Conservation (phyloP, 2,888 invertebrate species). For the Stenurella melanura region DNA sequence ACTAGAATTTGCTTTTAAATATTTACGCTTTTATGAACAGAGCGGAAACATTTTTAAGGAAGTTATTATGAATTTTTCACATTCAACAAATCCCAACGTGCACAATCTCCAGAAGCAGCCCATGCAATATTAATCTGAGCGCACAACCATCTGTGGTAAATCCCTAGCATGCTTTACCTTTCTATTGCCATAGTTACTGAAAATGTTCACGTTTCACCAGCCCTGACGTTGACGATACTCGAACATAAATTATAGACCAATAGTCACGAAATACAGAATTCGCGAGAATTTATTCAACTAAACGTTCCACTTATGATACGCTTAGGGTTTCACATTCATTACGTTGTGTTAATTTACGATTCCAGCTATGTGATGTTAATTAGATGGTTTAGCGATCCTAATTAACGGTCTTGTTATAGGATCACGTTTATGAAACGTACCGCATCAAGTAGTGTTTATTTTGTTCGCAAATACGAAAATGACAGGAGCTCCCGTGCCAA, state of each 20-base stretch:
- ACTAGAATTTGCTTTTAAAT: too few relatives aligned
- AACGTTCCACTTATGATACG: neutral
- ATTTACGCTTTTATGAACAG: too few relatives aligned
- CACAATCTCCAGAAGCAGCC: too few relatives aligned
- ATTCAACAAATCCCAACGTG: too few relatives aligned
- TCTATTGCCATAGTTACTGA: slow-evolving; percentile 17
- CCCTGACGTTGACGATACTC: neutral
- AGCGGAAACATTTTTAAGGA: too few relatives aligned
- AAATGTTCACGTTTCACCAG: slow-evolving; percentile 16
- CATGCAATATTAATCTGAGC: slow-evolving; percentile 3
- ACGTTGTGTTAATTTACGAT: neutral
- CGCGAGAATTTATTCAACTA: neutral
- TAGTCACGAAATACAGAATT: neutral
- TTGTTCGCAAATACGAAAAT: too few relatives aligned
- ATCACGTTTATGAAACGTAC: too few relatives aligned
- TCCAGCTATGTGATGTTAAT: neutral
- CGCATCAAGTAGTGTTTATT: too few relatives aligned
- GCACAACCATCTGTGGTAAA: slow-evolving; percentile 1
- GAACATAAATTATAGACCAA: neutral
- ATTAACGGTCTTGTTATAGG: too few relatives aligned
- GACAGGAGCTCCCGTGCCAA: too few relatives aligned
- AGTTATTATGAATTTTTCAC: too few relatives aligned
- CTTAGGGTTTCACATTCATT: neutral
- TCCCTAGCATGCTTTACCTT: neutral
- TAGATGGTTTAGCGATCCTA: neutral